phyloP scores from a whole-genome alignment of 2,113 vertebrate genomes.

The Caracal caracal region DNA sequence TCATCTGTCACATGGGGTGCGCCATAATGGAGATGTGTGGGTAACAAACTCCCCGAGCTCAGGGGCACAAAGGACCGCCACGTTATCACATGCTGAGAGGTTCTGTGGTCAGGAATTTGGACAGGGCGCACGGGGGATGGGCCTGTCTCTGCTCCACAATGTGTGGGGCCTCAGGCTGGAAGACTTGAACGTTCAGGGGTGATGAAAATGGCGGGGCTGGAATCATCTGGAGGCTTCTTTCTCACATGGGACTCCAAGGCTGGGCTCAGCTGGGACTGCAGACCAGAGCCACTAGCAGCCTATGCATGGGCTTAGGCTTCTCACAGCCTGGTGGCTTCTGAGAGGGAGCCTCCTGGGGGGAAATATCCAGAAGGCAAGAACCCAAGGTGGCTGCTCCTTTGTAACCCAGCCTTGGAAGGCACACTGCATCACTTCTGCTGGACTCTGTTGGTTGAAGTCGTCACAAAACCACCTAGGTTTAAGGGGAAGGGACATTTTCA shows the following conservation, averaged over 20 bases:
- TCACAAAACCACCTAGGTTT: not conserved
- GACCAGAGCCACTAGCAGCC: not conserved
- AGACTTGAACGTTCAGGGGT: not conserved
- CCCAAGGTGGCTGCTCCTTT: not conserved
- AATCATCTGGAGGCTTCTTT: not conserved
- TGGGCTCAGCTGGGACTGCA: not conserved
- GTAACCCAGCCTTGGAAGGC: no score
- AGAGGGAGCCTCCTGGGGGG: not conserved
- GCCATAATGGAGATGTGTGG: no score
- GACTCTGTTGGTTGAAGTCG: not conserved
- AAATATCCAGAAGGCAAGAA: not conserved
- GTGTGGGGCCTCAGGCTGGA: not conserved
- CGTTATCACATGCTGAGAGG: not conserved
- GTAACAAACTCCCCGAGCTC: not conserved
- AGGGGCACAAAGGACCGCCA: not conserved
- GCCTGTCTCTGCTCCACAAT: not conserved
- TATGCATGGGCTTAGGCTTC: not conserved
- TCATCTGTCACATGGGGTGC: not conserved
- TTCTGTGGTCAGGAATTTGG: not conserved
- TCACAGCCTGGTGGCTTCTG: not conserved
- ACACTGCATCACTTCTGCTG: not conserved
- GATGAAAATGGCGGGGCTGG: not conserved
- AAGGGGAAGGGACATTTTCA: not conserved
- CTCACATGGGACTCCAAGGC: not conserved
- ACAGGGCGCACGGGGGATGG: accelerated